Evolutionary conservation across 1,140 invertebrate species (phyloP).

Genomic region (Notospermus geniculatus): DNA sequence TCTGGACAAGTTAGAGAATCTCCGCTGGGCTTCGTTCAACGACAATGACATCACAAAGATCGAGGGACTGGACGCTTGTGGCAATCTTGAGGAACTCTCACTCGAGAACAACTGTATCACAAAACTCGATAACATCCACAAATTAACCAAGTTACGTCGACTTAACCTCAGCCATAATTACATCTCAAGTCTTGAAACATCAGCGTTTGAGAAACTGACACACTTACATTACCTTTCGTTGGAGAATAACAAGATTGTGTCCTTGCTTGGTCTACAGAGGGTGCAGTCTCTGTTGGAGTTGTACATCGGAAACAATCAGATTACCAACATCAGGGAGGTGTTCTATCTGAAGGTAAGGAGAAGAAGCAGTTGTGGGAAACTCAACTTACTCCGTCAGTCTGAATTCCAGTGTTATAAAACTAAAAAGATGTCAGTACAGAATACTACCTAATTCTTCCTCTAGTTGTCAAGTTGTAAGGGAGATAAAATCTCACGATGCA

Average conservation of each 20-base stretch:
- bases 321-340: slow-evolving; percentile 49
- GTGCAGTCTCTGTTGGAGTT: slow-evolving; percentile 43
- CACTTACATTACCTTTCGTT: slow-evolving; percentile 47
- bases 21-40: slow-evolving; percentile 52
- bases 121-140: slow-evolving; percentile 78
- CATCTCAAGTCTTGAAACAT: slow-evolving; percentile 64
- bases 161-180: slow-evolving; percentile 83
- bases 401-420: no score
- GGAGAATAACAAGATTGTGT: slow-evolving; percentile 44
- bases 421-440: no score
- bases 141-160: slow-evolving; percentile 76
- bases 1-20: slow-evolving; percentile 44
- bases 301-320: slow-evolving; percentile 52
- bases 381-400: no score
- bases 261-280: slow-evolving; percentile 41
- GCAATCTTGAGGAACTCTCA: slow-evolving; percentile 63
- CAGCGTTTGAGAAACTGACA: slow-evolving; percentile 32
- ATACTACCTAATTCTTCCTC: no score
- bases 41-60: slow-evolving; percentile 54
- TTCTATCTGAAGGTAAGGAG: slow-evolving; percentile 48
- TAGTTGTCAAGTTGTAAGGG: no score
- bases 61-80: slow-evolving; percentile 50
- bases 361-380: no score
- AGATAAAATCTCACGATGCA: no score
- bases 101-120: slow-evolving; percentile 86